These are phyloP conservation scores for Tichodroma muraria DNA, from an alignment of 2,113 vertebrate species.

Conservation along the genomic window DNA sequence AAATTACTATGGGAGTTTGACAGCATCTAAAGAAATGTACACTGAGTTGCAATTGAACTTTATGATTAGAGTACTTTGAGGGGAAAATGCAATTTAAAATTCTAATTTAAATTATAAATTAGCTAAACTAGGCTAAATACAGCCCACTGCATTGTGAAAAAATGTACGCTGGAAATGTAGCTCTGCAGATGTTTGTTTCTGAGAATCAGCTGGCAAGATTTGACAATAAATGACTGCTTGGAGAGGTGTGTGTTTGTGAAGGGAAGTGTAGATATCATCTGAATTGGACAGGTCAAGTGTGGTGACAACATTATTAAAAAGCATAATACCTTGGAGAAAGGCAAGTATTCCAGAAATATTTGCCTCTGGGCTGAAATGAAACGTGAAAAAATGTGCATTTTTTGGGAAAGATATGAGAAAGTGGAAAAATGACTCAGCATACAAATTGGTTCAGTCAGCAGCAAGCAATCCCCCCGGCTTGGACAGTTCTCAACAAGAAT, in stretches of 20 bases:
- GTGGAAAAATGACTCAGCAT: constrained; percentile 43
- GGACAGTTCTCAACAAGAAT: fast-evolving
- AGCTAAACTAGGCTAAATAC: background rate
- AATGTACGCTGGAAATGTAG: background rate
- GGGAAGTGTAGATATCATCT: constrained; percentile 57
- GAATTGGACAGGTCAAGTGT: constrained; percentile 64
- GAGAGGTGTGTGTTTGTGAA: constrained; percentile 35
- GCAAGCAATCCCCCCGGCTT: background rate
- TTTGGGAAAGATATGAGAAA: constrained; percentile 16
- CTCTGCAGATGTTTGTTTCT: constrained; percentile 29
- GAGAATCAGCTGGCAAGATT: constrained; percentile 23
- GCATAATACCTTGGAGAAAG: constrained; percentile 50
- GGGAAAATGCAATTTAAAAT: background rate
- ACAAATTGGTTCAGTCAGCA: background rate
- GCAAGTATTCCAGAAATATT: constrained; percentile 37
- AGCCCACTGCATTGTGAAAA: background rate
- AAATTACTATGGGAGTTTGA: constrained; percentile 17
- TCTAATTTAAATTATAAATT: constrained; percentile 8
- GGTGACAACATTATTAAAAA: constrained; percentile 60
- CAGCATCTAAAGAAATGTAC: background rate
- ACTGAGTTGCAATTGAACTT: background rate
- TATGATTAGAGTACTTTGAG: background rate
- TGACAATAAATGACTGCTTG: constrained; percentile 32
- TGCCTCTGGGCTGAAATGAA: constrained; percentile 61
- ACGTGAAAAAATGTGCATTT: constrained; percentile 37